Percentiles rank a stretch among this genome's conserved stretches.
Evolutionary conservation across 2,113 vertebrate genomes (phyloP).

Genomic region (Manacus vitellinus): DNA sequence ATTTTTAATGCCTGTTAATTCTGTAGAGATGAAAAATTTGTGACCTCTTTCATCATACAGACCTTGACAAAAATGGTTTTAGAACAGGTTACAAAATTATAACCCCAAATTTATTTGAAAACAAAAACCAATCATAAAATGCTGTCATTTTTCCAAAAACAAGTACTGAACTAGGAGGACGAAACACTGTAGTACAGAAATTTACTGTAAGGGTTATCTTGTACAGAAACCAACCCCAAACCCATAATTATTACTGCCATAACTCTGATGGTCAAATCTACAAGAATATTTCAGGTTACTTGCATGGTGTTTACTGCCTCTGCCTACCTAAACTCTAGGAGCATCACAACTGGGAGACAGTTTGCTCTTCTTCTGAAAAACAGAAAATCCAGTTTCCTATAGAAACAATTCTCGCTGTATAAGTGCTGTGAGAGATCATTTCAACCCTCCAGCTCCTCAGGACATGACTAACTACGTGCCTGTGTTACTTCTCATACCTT

Average conservation of each 20-base stretch:
- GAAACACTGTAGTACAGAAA: neutral
- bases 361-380: neutral
- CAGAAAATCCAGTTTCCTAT: neutral
- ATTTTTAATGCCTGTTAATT: neutral
- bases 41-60: neutral
- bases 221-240: neutral
- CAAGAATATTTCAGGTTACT: neutral
- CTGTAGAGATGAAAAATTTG: neutral
- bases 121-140: neutral
- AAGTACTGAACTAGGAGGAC: neutral
- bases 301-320: neutral
- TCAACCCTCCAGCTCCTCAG: neutral
- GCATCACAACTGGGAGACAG: neutral
- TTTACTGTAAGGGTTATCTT: neutral
- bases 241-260: neutral
- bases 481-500: neutral
- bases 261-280: neutral
- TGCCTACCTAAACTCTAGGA: neutral
- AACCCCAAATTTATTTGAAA: neutral
- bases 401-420: neutral
- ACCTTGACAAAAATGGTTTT: neutral
- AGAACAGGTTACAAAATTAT: neutral
- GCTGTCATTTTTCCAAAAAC: neutral
- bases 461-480: neutral
- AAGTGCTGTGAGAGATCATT: neutral